Evolutionary conservation across 2,797 vertebrate genomes (phyloP), one percentile per base, ranked within the genome.

Genomic region (Pantherophis alleghaniensis): DNA sequence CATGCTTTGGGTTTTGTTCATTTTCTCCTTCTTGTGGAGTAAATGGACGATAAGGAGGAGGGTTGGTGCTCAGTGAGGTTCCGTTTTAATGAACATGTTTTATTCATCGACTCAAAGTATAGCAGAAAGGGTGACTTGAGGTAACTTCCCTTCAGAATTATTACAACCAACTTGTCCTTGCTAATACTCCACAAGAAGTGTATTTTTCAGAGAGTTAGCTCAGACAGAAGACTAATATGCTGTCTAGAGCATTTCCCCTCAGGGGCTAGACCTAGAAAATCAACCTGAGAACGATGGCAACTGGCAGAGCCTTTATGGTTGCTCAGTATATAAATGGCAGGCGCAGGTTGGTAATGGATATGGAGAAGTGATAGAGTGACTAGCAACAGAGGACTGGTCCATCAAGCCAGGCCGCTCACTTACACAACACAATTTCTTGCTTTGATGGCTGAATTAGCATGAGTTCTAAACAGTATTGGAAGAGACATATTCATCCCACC

Each of bases 301-400:
- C 1, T 13, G 2, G 26, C 16, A 24, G 20, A 47, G 5, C 0
- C 11, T 47, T 18, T 20, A 47, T 7, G 42, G 69, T 14, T 86
- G 6, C 22, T 93, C 28, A 28, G 55, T 28, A 28, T 42, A 20
- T 59, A 74, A 92, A 32, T 42, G 16, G 47, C 22, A n/a, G 47
- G 69, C 13, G 20, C 3, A 7, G 2, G 13, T 74, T 60, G 55
- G 12, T 66, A 47, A 24, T 4, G 37, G 79, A 55, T 61, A 79
- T 87, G 24, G 37, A 69, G 56, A 87, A 14, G 32, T 53, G 61
- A 51, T 14, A 56, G 32, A 12, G 7, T n/a, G 32, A n/a, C 42
- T 55, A 28, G 13, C 74, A 22, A 13, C 74, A 60, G 74, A 56
- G 1, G 0, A 0, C 56, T 6, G 1, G 1, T 0, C 60, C 5